phyloP scores from a whole-genome alignment of 1,140 invertebrate species.

The Globodera ellingtonae region DNA sequence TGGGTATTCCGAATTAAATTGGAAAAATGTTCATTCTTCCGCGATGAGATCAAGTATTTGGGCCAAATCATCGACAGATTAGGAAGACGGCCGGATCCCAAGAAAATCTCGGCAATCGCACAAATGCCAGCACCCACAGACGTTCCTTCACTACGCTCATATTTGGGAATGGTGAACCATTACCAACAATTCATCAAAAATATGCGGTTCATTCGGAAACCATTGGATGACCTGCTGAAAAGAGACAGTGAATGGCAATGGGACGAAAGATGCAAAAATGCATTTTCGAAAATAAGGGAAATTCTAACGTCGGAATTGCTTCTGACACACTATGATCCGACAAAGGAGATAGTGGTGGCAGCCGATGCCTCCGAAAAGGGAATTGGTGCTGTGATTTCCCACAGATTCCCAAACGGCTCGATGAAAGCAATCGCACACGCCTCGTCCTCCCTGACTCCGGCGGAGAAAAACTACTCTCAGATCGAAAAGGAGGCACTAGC shows the following conservation, averaged over 20 bases:
- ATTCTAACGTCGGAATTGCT: no score
- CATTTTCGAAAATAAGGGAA: no score
- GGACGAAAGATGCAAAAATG: no score
- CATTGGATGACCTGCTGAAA: conserved; percentile 20
- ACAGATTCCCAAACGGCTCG: no score
- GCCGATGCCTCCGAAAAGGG: no score
- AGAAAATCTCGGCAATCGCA: neutral
- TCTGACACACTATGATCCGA: no score
- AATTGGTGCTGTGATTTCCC: no score
- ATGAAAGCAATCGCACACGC: no score
- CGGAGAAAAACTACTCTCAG: conserved; percentile 59
- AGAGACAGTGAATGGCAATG: no score
- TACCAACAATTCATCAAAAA: conserved; percentile 3
- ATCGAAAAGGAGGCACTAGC: neutral
- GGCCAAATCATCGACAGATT: neutral
- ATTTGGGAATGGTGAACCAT: conserved; percentile 28
- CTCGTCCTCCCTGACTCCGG: no score
- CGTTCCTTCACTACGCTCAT: neutral
- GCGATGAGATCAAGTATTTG: conserved; percentile 67
- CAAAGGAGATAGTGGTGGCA: no score
- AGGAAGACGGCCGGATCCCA: conserved; percentile 10
- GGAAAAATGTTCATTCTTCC: conserved; percentile 63
- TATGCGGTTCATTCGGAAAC: conserved; percentile 15
- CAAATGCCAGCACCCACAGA: neutral
- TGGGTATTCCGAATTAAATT: neutral